Conservation (phyloP, 2,888 invertebrate species). For the Trissonchulus sp. region DNA sequence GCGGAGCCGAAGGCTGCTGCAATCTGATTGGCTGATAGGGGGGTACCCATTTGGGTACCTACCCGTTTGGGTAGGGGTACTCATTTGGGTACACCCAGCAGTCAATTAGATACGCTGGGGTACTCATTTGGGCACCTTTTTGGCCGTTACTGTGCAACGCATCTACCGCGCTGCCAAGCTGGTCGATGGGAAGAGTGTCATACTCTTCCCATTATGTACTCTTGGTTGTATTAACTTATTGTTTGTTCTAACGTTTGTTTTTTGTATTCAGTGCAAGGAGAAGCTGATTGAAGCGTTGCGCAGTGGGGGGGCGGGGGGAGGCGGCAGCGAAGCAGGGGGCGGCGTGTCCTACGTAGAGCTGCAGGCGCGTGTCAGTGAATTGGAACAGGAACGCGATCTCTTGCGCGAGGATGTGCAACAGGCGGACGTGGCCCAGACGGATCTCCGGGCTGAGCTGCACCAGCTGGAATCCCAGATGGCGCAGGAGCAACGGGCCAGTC, state of each 20-base stretch:
- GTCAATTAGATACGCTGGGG: no score
- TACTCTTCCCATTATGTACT: not conserved
- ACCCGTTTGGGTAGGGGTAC: no score
- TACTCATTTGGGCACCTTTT: no score
- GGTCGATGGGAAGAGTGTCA: not conserved
- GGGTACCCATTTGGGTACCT: no score
- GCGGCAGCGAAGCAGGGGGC: constrained; percentile 24
- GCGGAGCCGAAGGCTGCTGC: no score
- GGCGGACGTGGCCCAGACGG: constrained; percentile 54
- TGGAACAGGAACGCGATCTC: constrained; percentile 60
- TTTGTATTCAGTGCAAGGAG: constrained; percentile 64
- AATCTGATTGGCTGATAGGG: no score
- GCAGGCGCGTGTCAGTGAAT: constrained; percentile 39
- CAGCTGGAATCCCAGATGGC: constrained; percentile 33
- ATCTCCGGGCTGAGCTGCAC: constrained; percentile 57
- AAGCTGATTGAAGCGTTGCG: constrained; percentile 63
- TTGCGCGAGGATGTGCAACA: constrained; percentile 62
- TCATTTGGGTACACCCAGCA: no score
- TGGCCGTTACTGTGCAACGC: not conserved
- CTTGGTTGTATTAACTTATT: not conserved
- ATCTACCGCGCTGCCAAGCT: not conserved
- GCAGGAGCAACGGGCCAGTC: constrained; percentile 27
- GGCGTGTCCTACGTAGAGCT: constrained; percentile 38
- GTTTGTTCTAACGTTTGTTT: no score
- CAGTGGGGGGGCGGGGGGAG: constrained; percentile 35